phyloP scores from a whole-genome alignment of 1,140 invertebrate genomes.

The Pogonus chalceus region DNA sequence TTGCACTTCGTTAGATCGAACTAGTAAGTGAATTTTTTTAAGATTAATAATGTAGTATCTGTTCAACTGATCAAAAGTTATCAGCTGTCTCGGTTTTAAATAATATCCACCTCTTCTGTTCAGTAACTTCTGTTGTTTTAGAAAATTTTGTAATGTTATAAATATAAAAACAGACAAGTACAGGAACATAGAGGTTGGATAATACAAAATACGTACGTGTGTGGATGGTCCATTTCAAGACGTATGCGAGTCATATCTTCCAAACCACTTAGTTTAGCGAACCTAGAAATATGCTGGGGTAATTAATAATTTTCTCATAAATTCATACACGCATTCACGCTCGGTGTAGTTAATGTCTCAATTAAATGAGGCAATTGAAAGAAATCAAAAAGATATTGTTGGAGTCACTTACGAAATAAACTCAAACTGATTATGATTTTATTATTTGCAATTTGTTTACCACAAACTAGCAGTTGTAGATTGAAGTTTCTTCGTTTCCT shows the following conservation, averaged over 20 bases:
- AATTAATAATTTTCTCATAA: slow-evolving; percentile 43
- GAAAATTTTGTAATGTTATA: not conserved
- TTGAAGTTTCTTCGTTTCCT: not conserved
- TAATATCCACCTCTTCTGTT: not conserved
- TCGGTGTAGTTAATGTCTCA: not conserved
- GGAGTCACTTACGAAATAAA: not conserved
- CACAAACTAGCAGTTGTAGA: slow-evolving; percentile 3
- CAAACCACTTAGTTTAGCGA: slow-evolving; percentile 23
- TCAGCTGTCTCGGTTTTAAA: not conserved
- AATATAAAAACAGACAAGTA: not conserved
- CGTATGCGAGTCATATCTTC: slow-evolving; percentile 2
- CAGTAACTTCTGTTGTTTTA: not conserved
- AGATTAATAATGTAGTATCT: not conserved
- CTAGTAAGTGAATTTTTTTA: too few species aligned
- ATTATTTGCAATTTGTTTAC: not conserved
- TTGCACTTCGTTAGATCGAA: too few species aligned
- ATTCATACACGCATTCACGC: slow-evolving; percentile 34
- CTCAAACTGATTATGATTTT: not conserved
- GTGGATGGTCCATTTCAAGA: slow-evolving; percentile 20
- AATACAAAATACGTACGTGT: slow-evolving; percentile 35
- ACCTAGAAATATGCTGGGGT: slow-evolving; percentile 42
- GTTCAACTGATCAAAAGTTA: not conserved
- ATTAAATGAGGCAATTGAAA: not conserved
- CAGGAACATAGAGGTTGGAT: slow-evolving; percentile 13
- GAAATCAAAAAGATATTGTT: slow-evolving; percentile 7